Evolutionary conservation across 2,797 vertebrate genomes (phyloP).

Genomic region (Lagorchestes hirsutus): DNA sequence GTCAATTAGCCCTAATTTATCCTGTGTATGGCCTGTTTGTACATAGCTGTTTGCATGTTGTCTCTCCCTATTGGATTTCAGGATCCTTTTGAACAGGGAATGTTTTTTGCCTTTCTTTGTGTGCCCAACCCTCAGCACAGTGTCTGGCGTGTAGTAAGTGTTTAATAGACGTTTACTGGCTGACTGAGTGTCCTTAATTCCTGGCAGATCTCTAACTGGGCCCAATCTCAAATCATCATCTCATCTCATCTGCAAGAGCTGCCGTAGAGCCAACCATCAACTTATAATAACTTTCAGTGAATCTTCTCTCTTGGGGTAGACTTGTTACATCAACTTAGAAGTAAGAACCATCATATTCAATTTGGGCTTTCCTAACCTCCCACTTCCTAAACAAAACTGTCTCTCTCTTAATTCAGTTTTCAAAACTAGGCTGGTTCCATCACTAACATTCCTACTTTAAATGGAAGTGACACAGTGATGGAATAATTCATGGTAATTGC

Average conservation of each 20-base stretch:
- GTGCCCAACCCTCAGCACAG: not conserved
- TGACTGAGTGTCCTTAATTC: not conserved
- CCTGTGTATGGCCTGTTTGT: not conserved
- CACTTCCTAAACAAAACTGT: constrained; percentile 37
- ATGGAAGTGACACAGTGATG: constrained; percentile 79
- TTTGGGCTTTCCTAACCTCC: not conserved
- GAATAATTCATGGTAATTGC: constrained; percentile 87
- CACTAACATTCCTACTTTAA: constrained; percentile 77
- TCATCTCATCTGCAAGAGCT: not conserved
- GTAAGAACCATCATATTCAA: constrained; percentile 39
- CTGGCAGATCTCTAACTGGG: not conserved
- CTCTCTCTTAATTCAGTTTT: constrained; percentile 72
- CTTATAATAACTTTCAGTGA: constrained; percentile 33
- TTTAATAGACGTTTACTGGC: not conserved
- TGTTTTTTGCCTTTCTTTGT: not conserved
- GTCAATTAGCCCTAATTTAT: not conserved
- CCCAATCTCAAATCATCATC: not conserved
- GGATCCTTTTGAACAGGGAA: not conserved
- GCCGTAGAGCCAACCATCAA: not conserved
- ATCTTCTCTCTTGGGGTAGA: constrained; percentile 32
- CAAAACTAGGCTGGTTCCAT: constrained; percentile 65
- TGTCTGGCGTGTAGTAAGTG: not conserved
- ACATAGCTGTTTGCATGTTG: not conserved
- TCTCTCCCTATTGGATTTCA: not conserved
- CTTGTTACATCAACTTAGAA: constrained; percentile 53